Base-by-base conservation (phyloP, 2,888 invertebrate genomes). In the Philhelius pedissequus region DNA sequence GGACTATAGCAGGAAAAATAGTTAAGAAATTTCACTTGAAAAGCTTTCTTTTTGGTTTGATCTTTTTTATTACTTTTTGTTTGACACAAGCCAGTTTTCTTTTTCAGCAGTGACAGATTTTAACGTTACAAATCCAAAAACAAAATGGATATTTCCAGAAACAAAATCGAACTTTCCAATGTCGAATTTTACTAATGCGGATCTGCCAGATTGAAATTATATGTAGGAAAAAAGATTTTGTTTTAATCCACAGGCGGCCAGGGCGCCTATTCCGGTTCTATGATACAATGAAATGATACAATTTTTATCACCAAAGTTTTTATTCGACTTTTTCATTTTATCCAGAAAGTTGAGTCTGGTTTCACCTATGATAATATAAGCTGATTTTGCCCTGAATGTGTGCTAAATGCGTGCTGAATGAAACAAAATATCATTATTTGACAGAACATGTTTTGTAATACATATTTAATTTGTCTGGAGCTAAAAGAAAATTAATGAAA, bases 111-210 rank as follows among this genome's bases (percentile, higher is more conserved):
- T 88, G 88, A 88, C 88, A 88, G 87, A 52, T 88, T 87, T 86
- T 50, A 86, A 87, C 83, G 87, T 87, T 88, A 88, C 86, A 87
- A 86, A 86, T 74, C 78, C 82, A 86, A 86, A 86, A 75, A 86
- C 86, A 87, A 88, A 87, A 88, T 88, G 87, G 87, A 76, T 86
- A 83, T 62, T 52, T 80, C 66, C 38, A 77, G 25, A 50, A 32
- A 13, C 13, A 1, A 18, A 6, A 27, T 60, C 43, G 27, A 27
- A 15, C 3, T 2, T 68, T 71, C 60, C 62, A 75, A 38, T 86
- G 18, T 18, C 32, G 54, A 32, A 66, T 52, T 52, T 32, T 32
- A 0, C 2, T 22, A 9, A 3, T 25, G 0, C 15, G 62, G 76
- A 78, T 54, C 0, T 86, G 74, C 84, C 82, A 86, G 52, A n/a